A percentile compares a stretch with the other conserved stretches of the same genome.
Evolutionary conservation across 2,113 vertebrate species (phyloP).

Genomic region (Albula glossodonta): DNA sequence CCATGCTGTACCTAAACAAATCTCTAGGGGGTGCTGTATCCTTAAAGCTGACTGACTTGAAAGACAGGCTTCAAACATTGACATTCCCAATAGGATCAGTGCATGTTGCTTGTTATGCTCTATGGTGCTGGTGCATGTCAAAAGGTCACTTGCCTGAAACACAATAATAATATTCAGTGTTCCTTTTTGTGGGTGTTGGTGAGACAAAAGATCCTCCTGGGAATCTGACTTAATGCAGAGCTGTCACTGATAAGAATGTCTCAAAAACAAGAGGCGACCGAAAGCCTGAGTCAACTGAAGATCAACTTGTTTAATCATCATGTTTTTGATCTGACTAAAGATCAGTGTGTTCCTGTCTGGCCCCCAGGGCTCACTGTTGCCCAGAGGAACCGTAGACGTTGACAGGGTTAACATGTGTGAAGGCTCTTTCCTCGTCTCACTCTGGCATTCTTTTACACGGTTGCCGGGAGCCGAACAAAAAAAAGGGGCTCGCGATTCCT

Average conservation of each 20-base stretch:
- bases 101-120: too few species aligned
- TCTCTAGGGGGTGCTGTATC: not conserved
- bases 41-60: not conserved
- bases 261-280: not conserved
- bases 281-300: not conserved
- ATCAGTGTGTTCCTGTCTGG: not conserved
- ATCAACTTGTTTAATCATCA: too few species aligned
- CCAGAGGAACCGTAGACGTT: not conserved
- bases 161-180: too few species aligned
- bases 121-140: too few species aligned
- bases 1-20: not conserved
- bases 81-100: too few species aligned
- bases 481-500: not conserved
- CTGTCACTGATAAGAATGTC: not conserved
- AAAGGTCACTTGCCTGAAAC: too few species aligned
- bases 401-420: not conserved
- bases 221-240: not conserved
- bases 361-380: not conserved
- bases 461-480: conserved; percentile 4
- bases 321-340: not conserved
- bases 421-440: not conserved
- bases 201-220: not conserved
- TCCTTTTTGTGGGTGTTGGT: too few species aligned
- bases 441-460: not conserved
- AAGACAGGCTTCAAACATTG: not conserved